Evolutionary conservation across 2,888 invertebrate genomes (phyloP).

Genomic region (Euzetes globulus): DNA sequence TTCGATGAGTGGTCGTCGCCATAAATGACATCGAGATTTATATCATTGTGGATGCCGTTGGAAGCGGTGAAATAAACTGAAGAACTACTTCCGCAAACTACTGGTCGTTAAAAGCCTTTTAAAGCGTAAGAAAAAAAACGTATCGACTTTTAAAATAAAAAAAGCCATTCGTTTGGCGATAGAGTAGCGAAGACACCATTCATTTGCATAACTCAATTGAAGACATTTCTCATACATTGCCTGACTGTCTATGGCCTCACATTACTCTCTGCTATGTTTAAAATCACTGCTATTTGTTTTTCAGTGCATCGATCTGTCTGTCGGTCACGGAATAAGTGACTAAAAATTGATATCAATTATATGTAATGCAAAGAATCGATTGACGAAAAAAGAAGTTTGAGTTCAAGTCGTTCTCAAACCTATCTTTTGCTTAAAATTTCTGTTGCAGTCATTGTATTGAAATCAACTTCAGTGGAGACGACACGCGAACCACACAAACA

Average conservation of each 20-base stretch:
- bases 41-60: background rate
- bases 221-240: too few species aligned
- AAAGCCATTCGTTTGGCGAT: too few species aligned
- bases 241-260: too few species aligned
- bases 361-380: background rate
- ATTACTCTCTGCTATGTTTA: too few species aligned
- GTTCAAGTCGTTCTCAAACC: background rate
- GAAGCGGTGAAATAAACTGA: background rate
- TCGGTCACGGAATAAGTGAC: too few species aligned
- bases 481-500: conserved; percentile 8
- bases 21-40: conserved; percentile 10
- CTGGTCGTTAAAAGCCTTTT: background rate
- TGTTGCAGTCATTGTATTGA: background rate
- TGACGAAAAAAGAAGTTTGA: background rate
- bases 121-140: too few species aligned
- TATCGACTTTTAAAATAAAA: too few species aligned
- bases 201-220: too few species aligned
- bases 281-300: too few species aligned
- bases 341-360: background rate
- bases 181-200: too few species aligned
- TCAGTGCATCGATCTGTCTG: too few species aligned
- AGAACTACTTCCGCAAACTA: background rate
- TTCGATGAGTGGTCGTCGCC: background rate
- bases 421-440: background rate
- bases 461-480: background rate